Base-by-base conservation (phyloP, 2,113 vertebrate species). In the Pogonocichla stellata region DNA sequence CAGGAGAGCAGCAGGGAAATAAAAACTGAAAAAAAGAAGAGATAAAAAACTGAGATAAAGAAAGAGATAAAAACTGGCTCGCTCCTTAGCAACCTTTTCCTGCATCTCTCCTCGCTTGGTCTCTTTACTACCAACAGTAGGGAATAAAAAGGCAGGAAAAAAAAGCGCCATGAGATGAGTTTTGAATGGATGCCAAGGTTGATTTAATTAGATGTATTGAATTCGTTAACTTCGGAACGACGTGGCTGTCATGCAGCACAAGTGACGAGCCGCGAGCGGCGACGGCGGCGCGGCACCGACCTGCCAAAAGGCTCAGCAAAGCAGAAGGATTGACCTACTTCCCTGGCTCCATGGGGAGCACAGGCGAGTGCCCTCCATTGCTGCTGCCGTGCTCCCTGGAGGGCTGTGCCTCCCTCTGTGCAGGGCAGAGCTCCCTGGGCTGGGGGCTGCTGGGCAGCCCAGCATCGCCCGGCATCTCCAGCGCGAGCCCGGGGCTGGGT, bases 271-370 rank as follows among this genome's bases (percentile, higher is more conserved):
- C 54, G 92, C 0, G 20, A 96, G 90, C 8, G 0, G 73, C 14
- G 4, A 56, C 1, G 8, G 88, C 93, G 72, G 43, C 16, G 0
- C 14, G 6, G 79, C 69, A 12, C 86, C 9, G 10, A 77, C 86
- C 95, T 96, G 92, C 95, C 93, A 91, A 92, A 92, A 92, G 90
- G 86, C 93, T 95, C 92, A 95, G 92, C 94, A 95, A 94, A 96
- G 95, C 96, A 97, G 97, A 97, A 97, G 93, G 94, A 96, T 95
- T 97, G 97, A 97, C 96, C 97, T 97, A 97, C 84, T 97, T 97
- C 90, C 84, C 83, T 91, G 1, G 86, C 95, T 93, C 93, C 17
- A 38, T 13, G 4, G 75, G 77, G 90, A 95, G 72, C 43, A 29
- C 72, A 48, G 75, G 71, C 77, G 1, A 95, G 54, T 14, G 20